These are phyloP conservation scores for Abrostola triplasia DNA, from an alignment of 2,888 invertebrate genomes.

Conservation along the genomic window DNA sequence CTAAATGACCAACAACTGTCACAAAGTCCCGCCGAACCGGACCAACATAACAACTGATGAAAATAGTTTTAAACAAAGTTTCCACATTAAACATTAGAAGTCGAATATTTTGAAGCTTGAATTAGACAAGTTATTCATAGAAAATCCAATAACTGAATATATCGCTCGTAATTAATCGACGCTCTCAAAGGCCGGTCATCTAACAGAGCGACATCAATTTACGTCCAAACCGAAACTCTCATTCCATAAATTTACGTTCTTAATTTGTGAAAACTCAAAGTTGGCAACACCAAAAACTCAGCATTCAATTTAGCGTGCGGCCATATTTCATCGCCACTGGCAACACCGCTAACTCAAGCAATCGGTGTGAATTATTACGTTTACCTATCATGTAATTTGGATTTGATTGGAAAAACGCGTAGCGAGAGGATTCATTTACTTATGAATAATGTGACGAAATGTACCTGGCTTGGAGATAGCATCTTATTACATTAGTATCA, in stretches of 20 bases:
- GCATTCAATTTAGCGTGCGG: conserved; percentile 55
- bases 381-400: conserved; percentile 50
- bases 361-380: conserved; percentile 53
- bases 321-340: conserved; percentile 54
- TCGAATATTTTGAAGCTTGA: neutral
- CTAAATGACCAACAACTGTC: neutral
- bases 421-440: conserved; percentile 4
- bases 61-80: conserved; percentile 1
- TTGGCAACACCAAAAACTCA: conserved; percentile 55
- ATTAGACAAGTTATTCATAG: neutral
- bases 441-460: neutral
- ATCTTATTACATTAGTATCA: too few species aligned
- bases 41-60: neutral
- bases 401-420: conserved; percentile 49
- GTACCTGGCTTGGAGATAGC: too few species aligned
- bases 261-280: conserved; percentile 53
- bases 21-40: conserved; percentile 1
- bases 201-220: conserved; percentile 46
- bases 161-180: neutral
- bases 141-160: neutral
- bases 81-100: neutral
- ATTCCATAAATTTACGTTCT: conserved; percentile 56
- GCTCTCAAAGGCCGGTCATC: conserved; percentile 14
- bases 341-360: conserved; percentile 48
- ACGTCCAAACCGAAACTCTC: conserved; percentile 44